Percentiles rank a stretch among this genome's conserved stretches.
Conservation (phyloP, 2,113 vertebrate genomes). For the Picathartes gymnocephalus region DNA sequence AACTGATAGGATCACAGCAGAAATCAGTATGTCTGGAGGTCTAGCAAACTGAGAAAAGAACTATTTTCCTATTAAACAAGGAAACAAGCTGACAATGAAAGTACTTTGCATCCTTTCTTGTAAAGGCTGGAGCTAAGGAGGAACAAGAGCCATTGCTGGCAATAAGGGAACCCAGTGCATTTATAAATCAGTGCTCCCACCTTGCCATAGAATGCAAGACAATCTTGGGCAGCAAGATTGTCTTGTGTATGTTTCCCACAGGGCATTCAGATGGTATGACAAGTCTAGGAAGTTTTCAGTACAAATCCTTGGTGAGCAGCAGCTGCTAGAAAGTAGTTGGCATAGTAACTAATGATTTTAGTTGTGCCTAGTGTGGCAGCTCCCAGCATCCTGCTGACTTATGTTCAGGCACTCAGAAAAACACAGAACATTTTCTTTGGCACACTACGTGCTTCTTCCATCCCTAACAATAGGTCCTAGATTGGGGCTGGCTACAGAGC, state of each 20-base stretch:
- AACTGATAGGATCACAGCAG: neutral
- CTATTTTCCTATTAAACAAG: neutral
- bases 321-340: constrained; percentile 26
- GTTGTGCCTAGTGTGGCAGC: neutral
- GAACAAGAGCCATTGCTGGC: neutral
- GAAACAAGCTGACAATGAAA: neutral
- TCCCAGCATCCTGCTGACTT: constrained; percentile 49
- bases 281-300: neutral
- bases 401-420: constrained; percentile 38
- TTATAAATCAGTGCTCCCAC: neutral
- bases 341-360: constrained; percentile 9
- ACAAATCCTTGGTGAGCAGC: neutral
- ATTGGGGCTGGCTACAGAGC: constrained; percentile 13
- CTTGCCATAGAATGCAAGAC: neutral
- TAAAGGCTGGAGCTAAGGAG: neutral
- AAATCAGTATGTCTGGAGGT: neutral
- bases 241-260: too few relatives aligned
- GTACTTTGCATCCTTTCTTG: neutral
- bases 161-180: neutral
- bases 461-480: constrained; percentile 45
- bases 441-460: constrained; percentile 4
- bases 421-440: constrained; percentile 52
- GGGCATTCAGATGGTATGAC: neutral
- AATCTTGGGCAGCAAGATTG: neutral
- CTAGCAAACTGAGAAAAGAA: neutral